phyloP scores from a whole-genome alignment of 2,888 invertebrate species.

The Nephrocerus scutellatus region DNA sequence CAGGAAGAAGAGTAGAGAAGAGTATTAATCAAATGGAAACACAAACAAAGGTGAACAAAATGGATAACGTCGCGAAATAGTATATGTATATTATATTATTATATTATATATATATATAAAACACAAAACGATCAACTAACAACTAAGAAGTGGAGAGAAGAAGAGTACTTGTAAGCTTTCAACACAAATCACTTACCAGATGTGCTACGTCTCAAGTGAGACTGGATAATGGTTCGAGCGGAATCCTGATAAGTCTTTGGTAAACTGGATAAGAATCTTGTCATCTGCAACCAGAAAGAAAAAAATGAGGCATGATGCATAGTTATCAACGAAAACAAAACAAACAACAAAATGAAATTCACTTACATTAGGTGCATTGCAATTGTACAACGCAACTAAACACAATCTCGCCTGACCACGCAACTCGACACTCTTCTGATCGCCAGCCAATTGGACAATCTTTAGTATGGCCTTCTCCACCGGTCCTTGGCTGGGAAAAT shows the following conservation, averaged over 20 bases:
- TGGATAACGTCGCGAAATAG: too few relatives aligned
- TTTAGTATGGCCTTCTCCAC: slow-evolving; percentile 65
- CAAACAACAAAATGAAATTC: background rate
- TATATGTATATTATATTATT: too few relatives aligned
- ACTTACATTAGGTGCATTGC: slow-evolving; percentile 67
- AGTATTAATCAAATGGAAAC: too few relatives aligned
- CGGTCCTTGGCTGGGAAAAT: slow-evolving; percentile 46
- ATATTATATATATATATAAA: too few relatives aligned
- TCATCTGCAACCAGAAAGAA: slow-evolving; percentile 56
- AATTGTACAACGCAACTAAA: slow-evolving; percentile 81
- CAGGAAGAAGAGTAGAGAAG: too few relatives aligned
- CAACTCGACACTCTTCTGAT: slow-evolving; percentile 64
- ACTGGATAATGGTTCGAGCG: slow-evolving; percentile 65
- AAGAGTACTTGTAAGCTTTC: too few relatives aligned
- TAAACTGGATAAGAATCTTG: slow-evolving; percentile 66
- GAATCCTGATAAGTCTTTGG: slow-evolving; percentile 67
- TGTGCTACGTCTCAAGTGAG: slow-evolving; percentile 62
- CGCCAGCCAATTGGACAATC: slow-evolving; percentile 63
- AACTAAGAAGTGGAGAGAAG: too few relatives aligned
- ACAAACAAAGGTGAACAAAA: too few relatives aligned
- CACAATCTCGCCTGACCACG: slow-evolving; percentile 61
- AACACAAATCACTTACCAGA: slow-evolving; percentile 42
- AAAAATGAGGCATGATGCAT: background rate
- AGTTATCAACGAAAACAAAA: background rate
- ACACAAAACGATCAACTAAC: too few relatives aligned